phyloP scores from a whole-genome alignment of 2,113 vertebrate genomes.

The Upupa epops region DNA sequence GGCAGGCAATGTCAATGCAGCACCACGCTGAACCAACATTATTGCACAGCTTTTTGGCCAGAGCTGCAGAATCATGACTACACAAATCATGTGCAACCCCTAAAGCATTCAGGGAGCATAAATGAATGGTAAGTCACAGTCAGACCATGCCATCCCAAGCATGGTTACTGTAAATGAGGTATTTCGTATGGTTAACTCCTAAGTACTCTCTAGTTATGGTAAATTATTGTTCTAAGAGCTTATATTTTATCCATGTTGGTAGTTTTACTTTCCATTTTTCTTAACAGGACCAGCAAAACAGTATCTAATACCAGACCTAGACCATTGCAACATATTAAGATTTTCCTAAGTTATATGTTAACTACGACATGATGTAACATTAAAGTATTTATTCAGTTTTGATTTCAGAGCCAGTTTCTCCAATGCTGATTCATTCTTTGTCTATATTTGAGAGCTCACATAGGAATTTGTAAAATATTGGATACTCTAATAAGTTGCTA shows the following conservation, averaged over 20 bases:
- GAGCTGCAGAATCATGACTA: neutral
- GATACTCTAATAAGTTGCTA: neutral
- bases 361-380: constrained; percentile 58
- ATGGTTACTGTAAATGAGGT: neutral
- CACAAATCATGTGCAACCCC: neutral
- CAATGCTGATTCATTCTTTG: neutral
- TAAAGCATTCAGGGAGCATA: neutral
- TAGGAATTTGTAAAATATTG: neutral
- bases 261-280: neutral
- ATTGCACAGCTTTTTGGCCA: neutral
- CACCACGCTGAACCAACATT: neutral
- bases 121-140: neutral
- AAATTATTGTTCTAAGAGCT: neutral
- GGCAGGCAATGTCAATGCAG: neutral
- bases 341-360: constrained; percentile 55
- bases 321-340: constrained; percentile 26
- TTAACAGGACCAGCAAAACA: neutral
- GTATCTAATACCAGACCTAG: neutral
- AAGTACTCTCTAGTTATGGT: neutral
- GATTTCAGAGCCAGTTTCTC: neutral
- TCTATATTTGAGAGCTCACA: neutral
- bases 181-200: neutral
- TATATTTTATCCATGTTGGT: neutral
- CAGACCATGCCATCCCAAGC: neutral
- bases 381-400: constrained; percentile 35